Base-by-base conservation (phyloP, 1,140 invertebrate genomes). In the Conus ventricosus region DNA sequence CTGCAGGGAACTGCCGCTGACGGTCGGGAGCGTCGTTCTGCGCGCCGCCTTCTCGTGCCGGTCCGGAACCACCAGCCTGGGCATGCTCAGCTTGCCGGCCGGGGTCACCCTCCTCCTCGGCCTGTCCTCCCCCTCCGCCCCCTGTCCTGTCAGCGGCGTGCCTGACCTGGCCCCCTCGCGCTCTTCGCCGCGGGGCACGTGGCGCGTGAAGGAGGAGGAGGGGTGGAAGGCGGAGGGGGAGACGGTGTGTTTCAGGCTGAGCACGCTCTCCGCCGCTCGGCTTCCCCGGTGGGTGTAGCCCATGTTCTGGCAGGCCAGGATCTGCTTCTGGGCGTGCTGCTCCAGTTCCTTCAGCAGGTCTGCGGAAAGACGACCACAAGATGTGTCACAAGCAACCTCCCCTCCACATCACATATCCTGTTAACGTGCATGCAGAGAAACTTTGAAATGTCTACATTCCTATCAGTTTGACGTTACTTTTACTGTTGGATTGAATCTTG, bases 261-360 rank as follows among this genome's bases (percentile, higher is more conserved):
- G 88, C 8, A 89, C 88, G 84, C 60, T 89, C 57, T 86, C 67
- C 8, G 88, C 88, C 8, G 88, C 88, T 8, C 88, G 67, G 84
- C 88, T 89, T 13, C 84, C 83, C 51, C 84, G 75, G 84, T 80
- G 83, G 15, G 85, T 71, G 76, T 25, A 85, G 53, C 88, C 88
- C 27, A 85, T 67, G 76, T 85, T 89, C 75, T 85, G 83, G 60
- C 88, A 89, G 54, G 88, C 88, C n/a, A 85, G n/a, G 54, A 89
- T 89, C 75, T 89, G 88, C 20, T 60, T 55, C 84, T 85, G 54
- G 1, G 88, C 88, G 23, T 89, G 84, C 76, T 57, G 76, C 25
- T 85, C 84, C 53, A 89, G 78, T 39, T 63, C 76, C 67, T 54
- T 60, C 60, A 85, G 13, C 76, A 89, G n/a, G n/a, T 84, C 82